Conservation (phyloP, 2,113 vertebrate species). For the Nothocercus julius region DNA sequence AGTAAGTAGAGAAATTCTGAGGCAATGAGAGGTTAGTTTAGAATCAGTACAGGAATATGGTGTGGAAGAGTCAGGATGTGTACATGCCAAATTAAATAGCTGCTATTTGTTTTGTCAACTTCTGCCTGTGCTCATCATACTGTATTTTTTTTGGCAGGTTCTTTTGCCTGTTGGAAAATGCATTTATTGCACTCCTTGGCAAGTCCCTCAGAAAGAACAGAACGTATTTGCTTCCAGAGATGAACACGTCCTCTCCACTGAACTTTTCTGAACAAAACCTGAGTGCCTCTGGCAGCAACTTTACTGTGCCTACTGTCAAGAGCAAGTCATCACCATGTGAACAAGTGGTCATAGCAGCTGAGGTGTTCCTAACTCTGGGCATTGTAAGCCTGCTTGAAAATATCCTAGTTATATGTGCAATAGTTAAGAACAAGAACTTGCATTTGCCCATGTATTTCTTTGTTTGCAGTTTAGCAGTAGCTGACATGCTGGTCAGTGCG, state of each 20-base stretch:
- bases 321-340: slow-evolving; percentile 79
- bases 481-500: slow-evolving; percentile 94
- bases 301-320: slow-evolving; percentile 51
- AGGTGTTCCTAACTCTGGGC: slow-evolving; percentile 91
- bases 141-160: slow-evolving; percentile 6
- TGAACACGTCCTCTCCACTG: slow-evolving; percentile 71
- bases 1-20: background rate
- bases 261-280: slow-evolving; percentile 65
- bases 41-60: background rate
- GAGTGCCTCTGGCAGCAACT: slow-evolving; percentile 66
- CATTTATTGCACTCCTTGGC: slow-evolving; percentile 27
- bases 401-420: slow-evolving; percentile 90
- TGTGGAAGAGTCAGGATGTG: background rate
- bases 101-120: background rate
- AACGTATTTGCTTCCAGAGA: slow-evolving; percentile 37
- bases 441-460: slow-evolving; percentile 98
- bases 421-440: slow-evolving; percentile 94
- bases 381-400: slow-evolving; percentile 94
- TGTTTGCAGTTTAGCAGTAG: slow-evolving; percentile 93
- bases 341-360: slow-evolving; percentile 82
- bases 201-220: slow-evolving; percentile 46
- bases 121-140: background rate
- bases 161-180: slow-evolving; percentile 41
- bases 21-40: background rate
- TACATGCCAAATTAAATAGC: background rate